These are phyloP conservation scores for Lissonota sp. DNA, from an alignment of 2,888 invertebrate genomes.

Conservation along the genomic window DNA sequence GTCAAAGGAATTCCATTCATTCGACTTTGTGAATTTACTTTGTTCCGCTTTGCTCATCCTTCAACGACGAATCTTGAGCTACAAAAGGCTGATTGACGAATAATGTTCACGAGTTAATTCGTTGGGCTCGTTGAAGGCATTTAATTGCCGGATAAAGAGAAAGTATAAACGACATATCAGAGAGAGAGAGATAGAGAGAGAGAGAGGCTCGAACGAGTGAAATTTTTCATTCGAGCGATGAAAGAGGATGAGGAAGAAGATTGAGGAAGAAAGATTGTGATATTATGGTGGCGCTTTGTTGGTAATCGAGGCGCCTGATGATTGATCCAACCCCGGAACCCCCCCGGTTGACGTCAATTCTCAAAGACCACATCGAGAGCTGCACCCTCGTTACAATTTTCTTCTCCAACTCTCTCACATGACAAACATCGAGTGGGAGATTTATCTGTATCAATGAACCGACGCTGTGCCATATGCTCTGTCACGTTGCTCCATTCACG, in stretches of 20 bases:
- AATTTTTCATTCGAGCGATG: too few relatives aligned
- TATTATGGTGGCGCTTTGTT: slow-evolving; percentile 42
- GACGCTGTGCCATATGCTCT: slow-evolving; percentile 34
- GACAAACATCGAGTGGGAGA: not conserved
- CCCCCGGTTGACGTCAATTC: too few relatives aligned
- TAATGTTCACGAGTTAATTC: too few relatives aligned
- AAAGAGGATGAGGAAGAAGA: not conserved
- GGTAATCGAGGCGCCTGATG: slow-evolving; percentile 23
- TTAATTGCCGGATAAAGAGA: slow-evolving; percentile 43
- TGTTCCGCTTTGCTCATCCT: too few relatives aligned
- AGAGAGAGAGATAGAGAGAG: slow-evolving; percentile 21
- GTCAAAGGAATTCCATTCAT: too few relatives aligned
- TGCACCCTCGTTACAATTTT: slow-evolving; percentile 3
- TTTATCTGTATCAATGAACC: slow-evolving; percentile 37
- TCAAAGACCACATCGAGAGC: not conserved
- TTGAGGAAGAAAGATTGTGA: slow-evolving; percentile 29
- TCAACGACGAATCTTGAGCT: too few relatives aligned
- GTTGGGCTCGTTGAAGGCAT: not conserved
- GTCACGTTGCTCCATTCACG: slow-evolving; percentile 65
- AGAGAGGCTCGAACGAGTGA: not conserved
- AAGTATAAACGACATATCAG: slow-evolving; percentile 8
- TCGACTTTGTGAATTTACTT: too few relatives aligned
- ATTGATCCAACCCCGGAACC: slow-evolving; percentile 8
- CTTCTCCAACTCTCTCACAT: slow-evolving; percentile 9
- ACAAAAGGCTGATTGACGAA: too few relatives aligned